phyloP scores from a whole-genome alignment of 2,888 invertebrate genomes.

The Alsophila aescularia region DNA sequence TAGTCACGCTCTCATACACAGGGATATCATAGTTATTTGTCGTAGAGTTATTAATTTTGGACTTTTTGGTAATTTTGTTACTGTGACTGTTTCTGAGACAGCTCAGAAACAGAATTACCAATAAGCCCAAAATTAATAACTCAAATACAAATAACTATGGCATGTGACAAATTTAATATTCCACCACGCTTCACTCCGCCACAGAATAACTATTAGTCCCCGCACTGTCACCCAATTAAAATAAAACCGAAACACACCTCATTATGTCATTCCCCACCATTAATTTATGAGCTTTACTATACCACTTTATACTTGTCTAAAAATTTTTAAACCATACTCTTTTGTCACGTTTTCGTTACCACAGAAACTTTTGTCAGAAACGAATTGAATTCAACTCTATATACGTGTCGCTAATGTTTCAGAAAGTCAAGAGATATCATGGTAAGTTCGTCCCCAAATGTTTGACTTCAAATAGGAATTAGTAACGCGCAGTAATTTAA shows the following conservation, averaged over 20 bases:
- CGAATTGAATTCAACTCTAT: conserved; percentile 28
- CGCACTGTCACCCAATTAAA: conserved; percentile 33
- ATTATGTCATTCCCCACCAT: conserved; percentile 74
- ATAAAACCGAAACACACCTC: conserved; percentile 54
- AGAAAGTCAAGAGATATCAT: conserved; percentile 21
- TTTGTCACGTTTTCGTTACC: conserved; percentile 48
- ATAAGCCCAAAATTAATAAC: conserved; percentile 10
- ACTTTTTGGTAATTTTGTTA: too few relatives aligned
- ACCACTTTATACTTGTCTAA: conserved; percentile 70
- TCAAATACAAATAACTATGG: conserved; percentile 26
- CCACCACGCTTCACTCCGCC: conserved; percentile 1
- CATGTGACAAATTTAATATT: conserved; percentile 28
- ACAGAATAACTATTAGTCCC: neutral
- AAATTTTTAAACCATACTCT: conserved; percentile 62
- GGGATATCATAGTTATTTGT: too few relatives aligned
- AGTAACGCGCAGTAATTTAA: conserved; percentile 55
- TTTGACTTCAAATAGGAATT: conserved; percentile 68
- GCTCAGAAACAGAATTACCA: neutral
- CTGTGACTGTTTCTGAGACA: too few relatives aligned
- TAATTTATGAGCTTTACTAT: conserved; percentile 59
- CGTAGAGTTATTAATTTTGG: too few relatives aligned
- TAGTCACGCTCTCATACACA: too few relatives aligned
- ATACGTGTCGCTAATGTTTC: fast-evolving
- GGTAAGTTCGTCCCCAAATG: conserved; percentile 55
- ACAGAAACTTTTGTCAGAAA: neutral